A percentile compares a stretch with the other conserved stretches of the same genome.
Evolutionary conservation across 1,140 invertebrate species (phyloP).

Genomic region (Phortica variegata): DNA sequence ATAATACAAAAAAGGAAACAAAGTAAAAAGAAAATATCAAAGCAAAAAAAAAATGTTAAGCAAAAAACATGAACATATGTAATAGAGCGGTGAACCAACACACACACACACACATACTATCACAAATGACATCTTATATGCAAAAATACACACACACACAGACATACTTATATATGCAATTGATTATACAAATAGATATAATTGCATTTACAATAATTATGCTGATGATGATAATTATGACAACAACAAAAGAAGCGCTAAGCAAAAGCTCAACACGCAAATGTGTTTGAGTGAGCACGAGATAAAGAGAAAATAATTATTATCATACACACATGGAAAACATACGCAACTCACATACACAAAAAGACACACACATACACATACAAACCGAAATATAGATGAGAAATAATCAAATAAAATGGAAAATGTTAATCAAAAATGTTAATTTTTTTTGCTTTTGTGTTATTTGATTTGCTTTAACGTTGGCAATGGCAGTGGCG

Average conservation of each 20-base stretch:
- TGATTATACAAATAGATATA: neutral
- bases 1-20: conserved; percentile 11
- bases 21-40: conserved; percentile 5
- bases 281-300: no score
- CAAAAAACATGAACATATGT: neutral
- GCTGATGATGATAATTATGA: neutral
- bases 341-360: neutral
- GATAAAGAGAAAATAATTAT: no score
- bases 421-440: conserved; percentile 55
- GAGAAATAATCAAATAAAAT: conserved; percentile 56
- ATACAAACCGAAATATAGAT: conserved; percentile 7
- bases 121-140: no score
- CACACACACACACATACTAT: no score
- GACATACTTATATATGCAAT: no score
- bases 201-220: neutral
- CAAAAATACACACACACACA: no score
- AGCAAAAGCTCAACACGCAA: no score
- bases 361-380: conserved; percentile 6
- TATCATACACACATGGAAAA: no score
- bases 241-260: no score
- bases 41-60: neutral
- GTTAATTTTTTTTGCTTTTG: conserved; percentile 3
- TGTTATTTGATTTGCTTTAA: conserved; percentile 4
- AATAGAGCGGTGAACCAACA: no score
- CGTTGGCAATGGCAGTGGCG: neutral